Evolutionary conservation across 2,797 vertebrate species (phyloP).

Genomic region (Sebastes diploproa): DNA sequence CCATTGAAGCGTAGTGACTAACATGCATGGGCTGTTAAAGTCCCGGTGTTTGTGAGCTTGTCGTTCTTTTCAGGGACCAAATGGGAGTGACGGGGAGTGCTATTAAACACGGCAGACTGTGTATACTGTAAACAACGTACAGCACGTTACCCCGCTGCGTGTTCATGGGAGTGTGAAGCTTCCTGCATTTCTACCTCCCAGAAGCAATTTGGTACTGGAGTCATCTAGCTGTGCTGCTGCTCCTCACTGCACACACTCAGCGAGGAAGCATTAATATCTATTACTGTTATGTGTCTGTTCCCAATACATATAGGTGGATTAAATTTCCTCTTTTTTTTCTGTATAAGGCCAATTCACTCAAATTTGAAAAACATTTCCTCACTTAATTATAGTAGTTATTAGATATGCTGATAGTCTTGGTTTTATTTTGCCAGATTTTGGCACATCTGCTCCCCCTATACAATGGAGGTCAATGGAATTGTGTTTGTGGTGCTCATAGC

Average conservation of each 20-base stretch:
- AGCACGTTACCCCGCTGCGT: conserved; percentile 61
- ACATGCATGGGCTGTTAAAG: conserved; percentile 54
- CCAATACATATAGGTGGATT: not conserved
- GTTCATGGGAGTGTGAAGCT: conserved; percentile 69
- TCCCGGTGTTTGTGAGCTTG: conserved; percentile 49
- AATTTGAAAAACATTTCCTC: not conserved
- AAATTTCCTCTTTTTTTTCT: not conserved
- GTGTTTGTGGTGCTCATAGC: not conserved
- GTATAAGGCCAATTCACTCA: not conserved
- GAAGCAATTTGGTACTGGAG: conserved; percentile 59
- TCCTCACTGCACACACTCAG: conserved; percentile 29
- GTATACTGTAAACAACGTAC: conserved; percentile 63
- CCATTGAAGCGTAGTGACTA: conserved; percentile 46
- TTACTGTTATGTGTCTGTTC: conserved; percentile 22
- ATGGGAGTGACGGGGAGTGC: conserved; percentile 48
- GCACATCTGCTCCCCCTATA: not conserved
- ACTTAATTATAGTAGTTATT: not conserved
- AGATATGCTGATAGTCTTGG: not conserved
- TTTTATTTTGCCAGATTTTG: not conserved
- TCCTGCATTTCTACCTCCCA: conserved; percentile 51
- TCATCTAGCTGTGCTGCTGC: conserved; percentile 53
- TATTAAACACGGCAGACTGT: conserved; percentile 68
- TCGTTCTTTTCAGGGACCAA: conserved; percentile 43
- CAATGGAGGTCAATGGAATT: not conserved
- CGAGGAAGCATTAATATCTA: conserved; percentile 37